These are phyloP conservation scores for Diglossa cyanea DNA, from an alignment of 2,797 vertebrate species.

Conservation along the genomic window DNA sequence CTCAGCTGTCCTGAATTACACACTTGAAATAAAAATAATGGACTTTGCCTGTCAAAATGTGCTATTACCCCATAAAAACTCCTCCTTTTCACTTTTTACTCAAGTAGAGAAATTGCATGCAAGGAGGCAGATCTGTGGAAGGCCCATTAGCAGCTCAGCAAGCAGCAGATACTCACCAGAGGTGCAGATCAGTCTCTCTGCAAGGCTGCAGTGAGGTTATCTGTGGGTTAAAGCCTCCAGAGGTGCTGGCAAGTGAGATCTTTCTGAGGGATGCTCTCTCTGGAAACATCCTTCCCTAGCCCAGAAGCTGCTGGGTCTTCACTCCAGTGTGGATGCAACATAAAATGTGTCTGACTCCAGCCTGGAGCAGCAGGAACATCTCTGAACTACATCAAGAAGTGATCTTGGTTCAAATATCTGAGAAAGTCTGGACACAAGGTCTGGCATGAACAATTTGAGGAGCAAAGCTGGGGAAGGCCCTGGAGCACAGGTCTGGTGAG, in stretches of 20 bases:
- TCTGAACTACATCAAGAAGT: not conserved
- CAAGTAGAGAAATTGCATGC: not conserved
- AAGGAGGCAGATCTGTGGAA: not conserved
- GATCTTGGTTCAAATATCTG: not conserved
- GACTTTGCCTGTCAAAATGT: not conserved
- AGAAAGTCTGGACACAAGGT: not conserved
- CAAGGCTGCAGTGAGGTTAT: not conserved
- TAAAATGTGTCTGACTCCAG: not conserved
- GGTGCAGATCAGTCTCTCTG: not conserved
- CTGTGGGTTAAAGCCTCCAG: not conserved
- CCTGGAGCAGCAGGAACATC: not conserved
- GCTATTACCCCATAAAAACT: not conserved
- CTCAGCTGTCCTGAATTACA: not conserved
- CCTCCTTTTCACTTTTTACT: not conserved
- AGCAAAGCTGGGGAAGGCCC: not conserved
- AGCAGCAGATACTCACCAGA: not conserved
- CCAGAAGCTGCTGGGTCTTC: not conserved
- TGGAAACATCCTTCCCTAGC: not conserved
- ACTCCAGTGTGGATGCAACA: not conserved
- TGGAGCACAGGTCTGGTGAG: not conserved
- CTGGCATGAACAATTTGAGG: not conserved
- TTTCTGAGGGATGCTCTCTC: not conserved
- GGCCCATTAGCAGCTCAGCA: not conserved
- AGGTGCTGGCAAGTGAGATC: not conserved
- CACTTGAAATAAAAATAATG: constrained; percentile 23